These are phyloP conservation scores for Eristalis intricaria DNA, from an alignment of 2,888 invertebrate species.

Conservation along the genomic window DNA sequence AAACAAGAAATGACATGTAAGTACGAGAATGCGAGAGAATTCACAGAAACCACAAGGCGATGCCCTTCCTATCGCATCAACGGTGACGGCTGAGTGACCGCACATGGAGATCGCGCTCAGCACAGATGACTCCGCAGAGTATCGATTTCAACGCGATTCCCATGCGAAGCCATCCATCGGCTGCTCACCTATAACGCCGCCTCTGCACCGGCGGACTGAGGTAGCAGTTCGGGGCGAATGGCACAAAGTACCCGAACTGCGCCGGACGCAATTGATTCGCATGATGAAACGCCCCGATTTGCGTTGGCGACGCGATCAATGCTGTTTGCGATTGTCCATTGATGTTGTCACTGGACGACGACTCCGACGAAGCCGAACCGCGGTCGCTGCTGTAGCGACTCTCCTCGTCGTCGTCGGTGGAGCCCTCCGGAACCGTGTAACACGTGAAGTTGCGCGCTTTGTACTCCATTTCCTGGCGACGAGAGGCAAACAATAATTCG, in stretches of 20 bases:
- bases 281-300: conserved; percentile 77
- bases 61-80: conserved; percentile 50
- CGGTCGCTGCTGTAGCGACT: conserved; percentile 63
- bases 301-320: conserved; percentile 73
- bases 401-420: conserved; percentile 74
- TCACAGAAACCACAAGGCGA: conserved; percentile 37
- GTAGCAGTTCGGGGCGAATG: conserved; percentile 81
- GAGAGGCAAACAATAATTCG: neutral
- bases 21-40: neutral
- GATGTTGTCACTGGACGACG: conserved; percentile 76
- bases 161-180: neutral
- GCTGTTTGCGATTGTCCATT: conserved; percentile 74
- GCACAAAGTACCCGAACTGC: conserved; percentile 85
- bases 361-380: conserved; percentile 73
- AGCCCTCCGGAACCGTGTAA: conserved; percentile 79
- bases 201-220: conserved; percentile 79
- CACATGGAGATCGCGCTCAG: conserved; percentile 9
- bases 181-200: conserved; percentile 77
- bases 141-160: conserved; percentile 54
- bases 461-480: conserved; percentile 74
- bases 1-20: conserved; percentile 25
- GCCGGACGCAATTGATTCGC: conserved; percentile 77
- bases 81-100: conserved; percentile 39
- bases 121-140: neutral
- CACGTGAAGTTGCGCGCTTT: conserved; percentile 78